These are phyloP conservation scores for Phlogophora meticulosa DNA, from an alignment of 2,888 invertebrate genomes.

Conservation along the genomic window DNA sequence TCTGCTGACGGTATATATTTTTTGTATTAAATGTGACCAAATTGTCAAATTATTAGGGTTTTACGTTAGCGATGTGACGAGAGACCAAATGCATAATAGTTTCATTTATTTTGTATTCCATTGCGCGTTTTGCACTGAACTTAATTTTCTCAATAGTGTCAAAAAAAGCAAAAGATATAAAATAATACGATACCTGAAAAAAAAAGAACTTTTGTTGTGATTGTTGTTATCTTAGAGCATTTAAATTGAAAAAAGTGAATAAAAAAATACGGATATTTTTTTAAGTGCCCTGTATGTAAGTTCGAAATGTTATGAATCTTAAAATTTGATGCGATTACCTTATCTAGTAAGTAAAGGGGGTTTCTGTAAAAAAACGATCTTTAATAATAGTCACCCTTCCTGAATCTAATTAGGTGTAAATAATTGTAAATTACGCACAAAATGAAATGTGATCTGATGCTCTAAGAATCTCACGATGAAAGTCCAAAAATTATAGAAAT, in stretches of 20 bases:
- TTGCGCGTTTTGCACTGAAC: slow-evolving; percentile 17
- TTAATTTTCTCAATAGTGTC: slow-evolving; percentile 19
- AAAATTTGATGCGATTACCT: slow-evolving; percentile 12
- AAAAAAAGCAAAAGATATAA: slow-evolving; percentile 38
- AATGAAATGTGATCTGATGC: slow-evolving; percentile 44
- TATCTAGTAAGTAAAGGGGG: neutral
- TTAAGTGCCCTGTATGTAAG: neutral
- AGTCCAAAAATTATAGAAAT: neutral
- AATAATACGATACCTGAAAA: slow-evolving; percentile 25
- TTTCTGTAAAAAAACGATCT: neutral
- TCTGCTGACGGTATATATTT: slow-evolving; percentile 64
- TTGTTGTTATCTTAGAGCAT: slow-evolving; percentile 42
- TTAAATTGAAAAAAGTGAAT: slow-evolving; percentile 38
- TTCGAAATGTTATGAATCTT: neutral
- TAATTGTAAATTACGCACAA: slow-evolving; percentile 47
- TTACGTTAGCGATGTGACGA: slow-evolving; percentile 64
- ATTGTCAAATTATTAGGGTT: slow-evolving; percentile 54
- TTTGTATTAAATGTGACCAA: slow-evolving; percentile 57
- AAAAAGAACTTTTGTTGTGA: slow-evolving; percentile 26
- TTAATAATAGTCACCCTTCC: neutral
- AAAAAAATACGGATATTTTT: slow-evolving; percentile 6
- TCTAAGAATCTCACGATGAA: slow-evolving; percentile 38
- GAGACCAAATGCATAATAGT: slow-evolving; percentile 48
- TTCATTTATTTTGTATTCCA: slow-evolving; percentile 49
- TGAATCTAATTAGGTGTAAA: slow-evolving; percentile 18